Percentiles rank a stretch among this genome's conserved stretches.
Conservation (phyloP, 2,113 vertebrate species). For the Gavialis gangeticus region DNA sequence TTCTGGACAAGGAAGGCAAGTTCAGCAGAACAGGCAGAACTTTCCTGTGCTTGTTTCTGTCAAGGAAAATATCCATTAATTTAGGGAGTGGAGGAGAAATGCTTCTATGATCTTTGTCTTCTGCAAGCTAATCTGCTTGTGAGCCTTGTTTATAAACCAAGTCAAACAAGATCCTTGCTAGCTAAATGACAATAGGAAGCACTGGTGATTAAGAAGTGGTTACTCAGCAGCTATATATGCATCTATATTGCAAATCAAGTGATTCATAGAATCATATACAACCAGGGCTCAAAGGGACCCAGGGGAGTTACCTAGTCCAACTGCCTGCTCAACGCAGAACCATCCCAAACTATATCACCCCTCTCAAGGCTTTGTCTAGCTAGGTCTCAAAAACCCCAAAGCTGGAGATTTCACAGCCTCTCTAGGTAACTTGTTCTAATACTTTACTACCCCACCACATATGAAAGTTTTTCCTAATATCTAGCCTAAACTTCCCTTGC, state of each 20-base stretch:
- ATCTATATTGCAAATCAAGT: neutral
- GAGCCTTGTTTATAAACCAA: constrained; percentile 23
- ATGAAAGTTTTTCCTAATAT: too few relatives aligned
- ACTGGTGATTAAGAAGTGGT: neutral
- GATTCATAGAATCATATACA: too few relatives aligned
- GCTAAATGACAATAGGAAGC: neutral
- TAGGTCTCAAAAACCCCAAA: too few relatives aligned
- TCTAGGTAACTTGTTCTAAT: too few relatives aligned
- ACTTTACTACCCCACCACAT: too few relatives aligned
- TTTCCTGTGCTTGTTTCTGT: neutral
- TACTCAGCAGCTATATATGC: constrained; percentile 34
- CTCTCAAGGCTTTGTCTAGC: too few relatives aligned
- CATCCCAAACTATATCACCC: too few relatives aligned
- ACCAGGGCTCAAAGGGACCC: too few relatives aligned
- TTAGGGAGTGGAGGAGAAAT: neutral
- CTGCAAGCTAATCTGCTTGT: constrained; percentile 11
- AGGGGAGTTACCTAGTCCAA: too few relatives aligned
- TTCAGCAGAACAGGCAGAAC: neutral
- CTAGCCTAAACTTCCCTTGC: too few relatives aligned
- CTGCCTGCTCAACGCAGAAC: too few relatives aligned
- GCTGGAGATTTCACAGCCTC: too few relatives aligned
- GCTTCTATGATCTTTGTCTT: neutral
- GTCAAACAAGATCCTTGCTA: constrained; percentile 43
- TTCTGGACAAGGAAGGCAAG: neutral
- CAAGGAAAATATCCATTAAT: neutral